phyloP scores from a whole-genome alignment of 2,113 vertebrate genomes.

The Tringa solitaria region DNA sequence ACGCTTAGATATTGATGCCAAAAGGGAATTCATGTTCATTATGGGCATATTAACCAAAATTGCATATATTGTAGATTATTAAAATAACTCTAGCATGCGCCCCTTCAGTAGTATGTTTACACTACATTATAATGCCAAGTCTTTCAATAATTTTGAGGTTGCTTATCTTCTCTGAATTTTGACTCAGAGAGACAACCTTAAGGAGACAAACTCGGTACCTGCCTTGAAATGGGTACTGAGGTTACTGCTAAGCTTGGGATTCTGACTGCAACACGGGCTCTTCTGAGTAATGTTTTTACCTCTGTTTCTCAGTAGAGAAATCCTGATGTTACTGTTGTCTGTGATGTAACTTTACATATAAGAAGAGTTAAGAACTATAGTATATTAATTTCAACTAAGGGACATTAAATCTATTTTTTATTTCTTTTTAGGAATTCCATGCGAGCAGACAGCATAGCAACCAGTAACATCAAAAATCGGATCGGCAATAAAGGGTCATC shows the following conservation, averaged over 20 bases:
- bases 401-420: neutral
- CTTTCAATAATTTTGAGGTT: neutral
- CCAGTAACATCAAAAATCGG: slow-evolving; percentile 84
- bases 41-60: neutral
- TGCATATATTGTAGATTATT: neutral
- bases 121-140: neutral
- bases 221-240: neutral
- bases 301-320: neutral
- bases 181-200: neutral
- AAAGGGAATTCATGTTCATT: neutral
- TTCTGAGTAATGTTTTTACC: neutral
- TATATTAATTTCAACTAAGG: neutral
- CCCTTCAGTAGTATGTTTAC: neutral
- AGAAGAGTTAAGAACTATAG: neutral
- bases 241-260: neutral
- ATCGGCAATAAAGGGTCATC: slow-evolving; percentile 83
- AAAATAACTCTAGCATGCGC: neutral
- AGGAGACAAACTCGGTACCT: neutral
- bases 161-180: neutral
- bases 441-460: slow-evolving; percentile 75
- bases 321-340: neutral
- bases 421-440: slow-evolving; percentile 80
- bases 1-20: neutral
- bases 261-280: neutral
- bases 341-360: neutral